These are phyloP conservation scores for Carassius gibelio DNA, from an alignment of 2,113 vertebrate species.

Conservation along the genomic window DNA sequence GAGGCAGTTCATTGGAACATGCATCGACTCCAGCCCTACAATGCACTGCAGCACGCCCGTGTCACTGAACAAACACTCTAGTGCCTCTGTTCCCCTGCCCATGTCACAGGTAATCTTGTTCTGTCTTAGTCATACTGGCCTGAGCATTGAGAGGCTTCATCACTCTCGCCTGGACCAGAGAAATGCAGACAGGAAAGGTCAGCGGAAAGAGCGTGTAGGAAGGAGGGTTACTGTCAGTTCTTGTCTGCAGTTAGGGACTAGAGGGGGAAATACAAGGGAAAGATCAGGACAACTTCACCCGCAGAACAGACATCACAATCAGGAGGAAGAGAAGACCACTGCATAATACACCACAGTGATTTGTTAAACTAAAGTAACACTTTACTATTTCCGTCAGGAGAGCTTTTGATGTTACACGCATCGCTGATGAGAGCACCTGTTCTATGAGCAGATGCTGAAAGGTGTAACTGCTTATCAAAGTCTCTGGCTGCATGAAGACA, in stretches of 20 bases:
- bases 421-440: slow-evolving; percentile 33
- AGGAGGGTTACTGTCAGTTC: slow-evolving; percentile 52
- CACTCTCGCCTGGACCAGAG: slow-evolving; percentile 49
- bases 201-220: slow-evolving; percentile 41
- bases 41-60: slow-evolving; percentile 32
- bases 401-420: slow-evolving; percentile 21
- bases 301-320: slow-evolving; percentile 11
- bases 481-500: not conserved
- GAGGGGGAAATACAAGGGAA: not conserved
- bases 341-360: not conserved
- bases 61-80: slow-evolving; percentile 40
- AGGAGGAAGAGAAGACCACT: not conserved
- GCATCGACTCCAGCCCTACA: slow-evolving; percentile 42
- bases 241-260: slow-evolving; percentile 44
- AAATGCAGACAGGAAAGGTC: slow-evolving; percentile 58
- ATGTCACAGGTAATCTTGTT: slow-evolving; percentile 63
- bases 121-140: slow-evolving; percentile 61
- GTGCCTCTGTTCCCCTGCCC: slow-evolving; percentile 54
- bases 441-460: slow-evolving; percentile 28
- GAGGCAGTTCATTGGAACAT: slow-evolving; percentile 46
- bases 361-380: slow-evolving; percentile 6
- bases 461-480: slow-evolving; percentile 17
- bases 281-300: slow-evolving; percentile 14
- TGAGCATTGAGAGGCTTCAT: slow-evolving; percentile 57
- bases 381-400: slow-evolving; percentile 7